phyloP scores from a whole-genome alignment of 2,113 vertebrate genomes.

The Solea senegalensis region DNA sequence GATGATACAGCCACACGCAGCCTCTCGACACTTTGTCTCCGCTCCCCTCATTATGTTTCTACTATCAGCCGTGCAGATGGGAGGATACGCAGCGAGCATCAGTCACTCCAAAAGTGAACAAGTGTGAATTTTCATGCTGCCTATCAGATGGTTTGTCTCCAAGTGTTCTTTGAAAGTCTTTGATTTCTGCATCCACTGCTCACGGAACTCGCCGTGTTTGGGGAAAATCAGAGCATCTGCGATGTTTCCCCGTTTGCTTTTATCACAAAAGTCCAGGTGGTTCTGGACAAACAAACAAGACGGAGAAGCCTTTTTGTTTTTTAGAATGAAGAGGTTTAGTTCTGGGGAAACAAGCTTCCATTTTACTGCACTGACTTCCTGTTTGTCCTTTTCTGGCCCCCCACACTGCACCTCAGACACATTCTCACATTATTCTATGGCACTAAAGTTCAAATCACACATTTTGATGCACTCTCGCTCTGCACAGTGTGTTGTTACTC shows the following conservation, averaged over 20 bases:
- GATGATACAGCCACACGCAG: constrained; percentile 44
- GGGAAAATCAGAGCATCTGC: constrained; percentile 16
- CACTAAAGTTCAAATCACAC: no score
- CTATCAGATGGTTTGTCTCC: constrained; percentile 44
- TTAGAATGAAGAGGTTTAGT: no score
- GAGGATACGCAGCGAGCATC: constrained; percentile 51
- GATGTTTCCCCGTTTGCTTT: constrained; percentile 25
- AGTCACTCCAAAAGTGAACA: constrained; percentile 42
- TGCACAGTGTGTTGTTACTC: no score
- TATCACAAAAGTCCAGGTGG: constrained; percentile 41
- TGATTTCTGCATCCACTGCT: constrained; percentile 36
- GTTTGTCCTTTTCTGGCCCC: no score
- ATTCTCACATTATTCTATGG: no score
- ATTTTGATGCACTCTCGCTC: no score
- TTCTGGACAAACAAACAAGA: constrained; percentile 11
- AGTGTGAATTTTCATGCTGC: constrained; percentile 36
- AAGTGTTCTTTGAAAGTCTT: constrained; percentile 45
- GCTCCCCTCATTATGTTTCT: constrained; percentile 53
- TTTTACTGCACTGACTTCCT: no score
- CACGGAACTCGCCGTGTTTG: not conserved
- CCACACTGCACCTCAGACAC: no score
- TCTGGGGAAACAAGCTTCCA: no score
- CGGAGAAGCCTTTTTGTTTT: constrained; percentile 1
- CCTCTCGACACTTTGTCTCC: constrained; percentile 58
- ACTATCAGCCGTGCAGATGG: constrained; percentile 58